Evolutionary conservation across 2,888 invertebrate genomes (phyloP).

Genomic region (Amblyjoppa proteus): DNA sequence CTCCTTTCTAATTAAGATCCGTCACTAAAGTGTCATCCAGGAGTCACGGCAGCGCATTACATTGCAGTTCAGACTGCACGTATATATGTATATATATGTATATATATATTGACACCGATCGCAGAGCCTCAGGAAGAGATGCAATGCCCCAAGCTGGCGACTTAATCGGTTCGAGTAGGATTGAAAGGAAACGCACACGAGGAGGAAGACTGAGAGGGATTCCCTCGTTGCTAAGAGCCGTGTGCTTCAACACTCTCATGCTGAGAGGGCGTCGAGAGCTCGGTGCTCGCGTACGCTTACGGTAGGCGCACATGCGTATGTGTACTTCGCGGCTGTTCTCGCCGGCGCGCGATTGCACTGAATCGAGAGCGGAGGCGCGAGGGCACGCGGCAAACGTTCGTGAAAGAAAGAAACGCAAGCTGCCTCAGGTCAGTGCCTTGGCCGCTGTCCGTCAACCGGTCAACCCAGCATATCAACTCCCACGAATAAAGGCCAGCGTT

Average conservation of each 20-base stretch:
- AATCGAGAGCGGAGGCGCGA: slow-evolving; percentile 37
- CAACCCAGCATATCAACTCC: slow-evolving; percentile 75
- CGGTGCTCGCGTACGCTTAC: slow-evolving; percentile 30
- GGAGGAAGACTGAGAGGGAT: slow-evolving; percentile 7
- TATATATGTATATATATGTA: slow-evolving; percentile 19
- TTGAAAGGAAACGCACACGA: slow-evolving; percentile 16
- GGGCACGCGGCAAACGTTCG: slow-evolving; percentile 68
- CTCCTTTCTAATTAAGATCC: slow-evolving; percentile 57
- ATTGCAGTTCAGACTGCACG: not conserved
- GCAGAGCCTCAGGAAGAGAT: slow-evolving; percentile 66
- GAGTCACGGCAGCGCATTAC: not conserved
- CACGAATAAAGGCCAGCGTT: slow-evolving; percentile 62
- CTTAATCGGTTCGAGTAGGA: slow-evolving; percentile 55
- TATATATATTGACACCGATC: slow-evolving; percentile 8
- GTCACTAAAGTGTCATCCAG: slow-evolving; percentile 55
- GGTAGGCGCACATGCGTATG: not conserved
- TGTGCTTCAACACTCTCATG: slow-evolving; percentile 10
- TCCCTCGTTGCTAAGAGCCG: not conserved
- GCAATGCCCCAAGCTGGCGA: slow-evolving; percentile 67
- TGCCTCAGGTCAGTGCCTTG: slow-evolving; percentile 76
- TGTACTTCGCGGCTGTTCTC: slow-evolving; percentile 21
- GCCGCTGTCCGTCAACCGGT: slow-evolving; percentile 75
- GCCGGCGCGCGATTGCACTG: slow-evolving; percentile 34
- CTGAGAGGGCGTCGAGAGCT: slow-evolving; percentile 1
- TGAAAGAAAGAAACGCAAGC: slow-evolving; percentile 70